Evolutionary conservation across 2,888 invertebrate genomes (phyloP).

Genomic region (Laothoe populi): DNA sequence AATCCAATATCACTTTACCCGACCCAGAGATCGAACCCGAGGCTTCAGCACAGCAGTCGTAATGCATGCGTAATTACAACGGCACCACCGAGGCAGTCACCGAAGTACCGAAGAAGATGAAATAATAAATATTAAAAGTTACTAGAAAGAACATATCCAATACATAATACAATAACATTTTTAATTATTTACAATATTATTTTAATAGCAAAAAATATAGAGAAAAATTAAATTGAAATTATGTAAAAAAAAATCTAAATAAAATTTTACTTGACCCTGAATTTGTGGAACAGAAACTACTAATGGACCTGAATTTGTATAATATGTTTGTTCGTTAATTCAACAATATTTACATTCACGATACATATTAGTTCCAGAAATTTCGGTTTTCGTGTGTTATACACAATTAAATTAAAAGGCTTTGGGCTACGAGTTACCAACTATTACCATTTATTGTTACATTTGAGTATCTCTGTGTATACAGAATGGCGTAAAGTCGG

Average conservation of each 20-base stretch:
- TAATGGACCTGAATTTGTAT: constrained; percentile 26
- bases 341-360: constrained; percentile 8
- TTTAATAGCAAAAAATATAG: too few relatives aligned
- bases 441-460: constrained; percentile 2
- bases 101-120: too few relatives aligned
- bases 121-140: too few relatives aligned
- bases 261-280: not conserved
- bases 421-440: not conserved
- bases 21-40: too few relatives aligned
- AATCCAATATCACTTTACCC: too few relatives aligned
- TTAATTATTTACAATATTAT: too few relatives aligned
- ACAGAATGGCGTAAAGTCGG: not conserved
- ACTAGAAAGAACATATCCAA: too few relatives aligned
- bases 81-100: too few relatives aligned
- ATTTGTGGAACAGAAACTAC: constrained; percentile 2
- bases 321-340: constrained; percentile 25
- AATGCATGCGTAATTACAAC: too few relatives aligned
- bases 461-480: not conserved
- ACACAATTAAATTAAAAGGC: not conserved
- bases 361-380: not conserved
- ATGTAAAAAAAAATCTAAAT: not conserved
- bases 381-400: not conserved
- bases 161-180: too few relatives aligned
- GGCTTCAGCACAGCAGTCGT: too few relatives aligned
- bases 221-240: not conserved